phyloP scores from a whole-genome alignment of 2,888 invertebrate genomes.

The Andrena chrysosceles region DNA sequence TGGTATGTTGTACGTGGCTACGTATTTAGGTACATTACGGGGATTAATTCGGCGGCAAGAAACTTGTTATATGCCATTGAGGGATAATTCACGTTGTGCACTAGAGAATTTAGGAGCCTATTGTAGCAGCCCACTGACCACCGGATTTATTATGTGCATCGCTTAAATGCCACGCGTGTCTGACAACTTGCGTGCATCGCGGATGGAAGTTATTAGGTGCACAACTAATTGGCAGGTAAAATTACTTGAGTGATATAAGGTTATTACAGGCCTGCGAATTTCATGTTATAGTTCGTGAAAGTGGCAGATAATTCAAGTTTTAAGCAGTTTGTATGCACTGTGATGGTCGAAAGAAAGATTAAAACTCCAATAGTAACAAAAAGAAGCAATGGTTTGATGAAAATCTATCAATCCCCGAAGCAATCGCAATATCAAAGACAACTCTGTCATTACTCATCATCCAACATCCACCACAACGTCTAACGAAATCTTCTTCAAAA shows the following conservation, averaged over 20 bases:
- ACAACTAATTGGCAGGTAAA: background rate
- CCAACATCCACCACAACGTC: too few relatives aligned
- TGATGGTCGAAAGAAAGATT: too few relatives aligned
- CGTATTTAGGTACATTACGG: background rate
- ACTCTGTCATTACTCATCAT: too few relatives aligned
- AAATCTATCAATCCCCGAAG: too few relatives aligned
- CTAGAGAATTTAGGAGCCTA: background rate
- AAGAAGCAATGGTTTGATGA: too few relatives aligned
- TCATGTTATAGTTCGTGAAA: background rate
- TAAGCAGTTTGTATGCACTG: too few relatives aligned
- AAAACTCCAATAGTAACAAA: too few relatives aligned
- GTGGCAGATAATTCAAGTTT: too few relatives aligned
- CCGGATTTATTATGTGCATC: constrained; percentile 2
- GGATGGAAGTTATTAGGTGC: background rate
- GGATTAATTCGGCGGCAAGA: background rate
- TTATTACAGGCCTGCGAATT: background rate
- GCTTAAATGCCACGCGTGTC: background rate
- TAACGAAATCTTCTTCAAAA: too few relatives aligned
- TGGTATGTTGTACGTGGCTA: background rate
- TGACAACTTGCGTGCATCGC: background rate
- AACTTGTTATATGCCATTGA: constrained; percentile 9
- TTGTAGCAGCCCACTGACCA: background rate
- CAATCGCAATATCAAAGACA: too few relatives aligned
- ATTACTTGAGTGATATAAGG: background rate
- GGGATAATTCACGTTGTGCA: constrained; percentile 13